These are phyloP conservation scores for Callosobruchus maculatus DNA, from an alignment of 2,888 invertebrate species.

Conservation along the genomic window DNA sequence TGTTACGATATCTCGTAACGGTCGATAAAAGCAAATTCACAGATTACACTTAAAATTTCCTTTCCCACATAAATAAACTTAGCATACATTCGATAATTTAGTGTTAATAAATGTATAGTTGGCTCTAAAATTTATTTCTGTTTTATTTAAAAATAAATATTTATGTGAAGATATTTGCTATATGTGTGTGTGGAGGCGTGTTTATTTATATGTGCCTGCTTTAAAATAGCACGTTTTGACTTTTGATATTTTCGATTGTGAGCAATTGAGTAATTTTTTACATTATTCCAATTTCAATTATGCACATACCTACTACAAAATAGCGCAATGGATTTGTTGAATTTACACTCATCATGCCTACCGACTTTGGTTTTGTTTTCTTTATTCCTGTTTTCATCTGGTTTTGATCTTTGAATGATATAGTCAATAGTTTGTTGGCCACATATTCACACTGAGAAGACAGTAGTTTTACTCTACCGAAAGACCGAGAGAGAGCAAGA, in stretches of 20 bases:
- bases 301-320: too few species aligned
- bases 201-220: not conserved
- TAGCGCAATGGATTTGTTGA: too few species aligned
- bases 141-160: slow-evolving; percentile 1
- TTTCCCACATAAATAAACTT: slow-evolving; percentile 22
- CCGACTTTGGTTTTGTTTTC: too few species aligned
- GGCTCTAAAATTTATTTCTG: not conserved
- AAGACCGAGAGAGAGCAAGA: too few species aligned
- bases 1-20: not conserved
- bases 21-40: slow-evolving; percentile 32
- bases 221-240: slow-evolving; percentile 6
- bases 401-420: too few species aligned
- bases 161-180: slow-evolving; percentile 1
- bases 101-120: slow-evolving; percentile 10
- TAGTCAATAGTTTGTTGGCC: too few species aligned
- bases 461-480: too few species aligned
- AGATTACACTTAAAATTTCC: slow-evolving; percentile 25
- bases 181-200: slow-evolving; percentile 5
- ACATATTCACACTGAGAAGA: too few species aligned
- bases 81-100: slow-evolving; percentile 15
- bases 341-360: too few species aligned
- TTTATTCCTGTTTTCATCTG: too few species aligned
- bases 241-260: not conserved
- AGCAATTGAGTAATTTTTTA: too few species aligned
- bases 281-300: too few species aligned